A percentile compares a stretch with the other conserved stretches of the same genome.
These are phyloP conservation scores for Zosterops pallidus DNA, from an alignment of 2,113 vertebrate genomes.

Conservation along the genomic window DNA sequence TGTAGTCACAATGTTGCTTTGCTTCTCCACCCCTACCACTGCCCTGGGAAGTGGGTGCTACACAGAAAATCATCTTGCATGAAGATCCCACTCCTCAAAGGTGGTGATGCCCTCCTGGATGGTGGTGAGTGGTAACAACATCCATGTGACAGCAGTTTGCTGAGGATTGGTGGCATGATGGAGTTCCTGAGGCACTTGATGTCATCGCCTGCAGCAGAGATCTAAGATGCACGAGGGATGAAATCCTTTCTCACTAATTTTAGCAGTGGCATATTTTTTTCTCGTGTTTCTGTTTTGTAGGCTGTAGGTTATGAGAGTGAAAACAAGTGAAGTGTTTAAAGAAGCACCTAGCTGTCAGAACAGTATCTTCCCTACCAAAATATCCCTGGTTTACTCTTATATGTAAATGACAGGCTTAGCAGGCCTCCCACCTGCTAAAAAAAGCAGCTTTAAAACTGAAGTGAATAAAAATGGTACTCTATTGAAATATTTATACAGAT, in stretches of 20 bases:
- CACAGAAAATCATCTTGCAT: not conserved
- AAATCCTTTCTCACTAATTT: not conserved
- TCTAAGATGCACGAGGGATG: not conserved
- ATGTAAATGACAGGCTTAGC: constrained; percentile 3
- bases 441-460: not conserved
- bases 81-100: not conserved
- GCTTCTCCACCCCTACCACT: not conserved
- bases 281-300: not conserved
- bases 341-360: constrained; percentile 13
- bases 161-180: not conserved
- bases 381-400: not conserved
- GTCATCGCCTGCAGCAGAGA: not conserved
- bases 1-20: not conserved
- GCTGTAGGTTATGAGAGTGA: not conserved
- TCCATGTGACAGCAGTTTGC: not conserved
- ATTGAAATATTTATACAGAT: not conserved
- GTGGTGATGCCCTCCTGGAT: not conserved
- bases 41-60: not conserved
- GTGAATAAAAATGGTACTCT: not conserved
- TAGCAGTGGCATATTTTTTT: not conserved
- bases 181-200: not conserved
- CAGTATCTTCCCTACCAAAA: not conserved
- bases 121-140: not conserved
- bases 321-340: constrained; percentile 10
- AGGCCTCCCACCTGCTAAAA: not conserved